Base-by-base conservation (phyloP, 2,797 vertebrate genomes). In the Falco concolor region DNA sequence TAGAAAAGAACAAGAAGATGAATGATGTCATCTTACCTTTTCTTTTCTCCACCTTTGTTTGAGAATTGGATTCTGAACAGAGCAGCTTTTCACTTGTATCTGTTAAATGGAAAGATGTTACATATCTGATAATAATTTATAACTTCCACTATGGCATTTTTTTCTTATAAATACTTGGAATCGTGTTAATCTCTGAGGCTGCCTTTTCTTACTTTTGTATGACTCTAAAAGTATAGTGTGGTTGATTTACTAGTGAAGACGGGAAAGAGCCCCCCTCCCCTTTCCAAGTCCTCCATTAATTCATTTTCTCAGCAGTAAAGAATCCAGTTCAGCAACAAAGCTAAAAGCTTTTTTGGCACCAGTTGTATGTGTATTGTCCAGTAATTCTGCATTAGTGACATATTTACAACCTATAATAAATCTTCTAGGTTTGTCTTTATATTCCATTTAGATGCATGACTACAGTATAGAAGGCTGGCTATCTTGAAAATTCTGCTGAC, bases 281-380 rank as follows among this genome's bases (percentile, higher is more conserved):
- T 93, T 97, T 98, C 90, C 97, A 97, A 94, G 97, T 97, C 94
- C 91, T 97, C 98, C 98, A 98, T 98, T 98, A 98, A 98, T 98
- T 98, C 98, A 98, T 98, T 98, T 98, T 98, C 98, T 98, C 98
- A 98, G 98, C 98, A 98, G 97, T 98, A 98, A 98, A 98, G 98
- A 98, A 98, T 98, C 96, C 97, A 97, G 98, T 98, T 98, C 97
- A 96, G 98, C 97, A 98, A 98, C 98, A 98, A 98, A 98, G 98
- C 98, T 98, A 98, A 98, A 98, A 98, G 98, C 98, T 98, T 98
- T 98, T 98, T 98, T 98, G 98, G 98, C 98, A 98, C 97, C 94
- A 93, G 93, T 95, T 94, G 80, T 96, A 91, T 98, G 97, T 98
- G 97, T 98, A 97, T 97, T 98, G 98, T 98, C 98, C 98, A 98